These are phyloP conservation scores for Otolemur garnettii DNA, from an alignment of 2,113 vertebrate genomes.

Conservation along the genomic window DNA sequence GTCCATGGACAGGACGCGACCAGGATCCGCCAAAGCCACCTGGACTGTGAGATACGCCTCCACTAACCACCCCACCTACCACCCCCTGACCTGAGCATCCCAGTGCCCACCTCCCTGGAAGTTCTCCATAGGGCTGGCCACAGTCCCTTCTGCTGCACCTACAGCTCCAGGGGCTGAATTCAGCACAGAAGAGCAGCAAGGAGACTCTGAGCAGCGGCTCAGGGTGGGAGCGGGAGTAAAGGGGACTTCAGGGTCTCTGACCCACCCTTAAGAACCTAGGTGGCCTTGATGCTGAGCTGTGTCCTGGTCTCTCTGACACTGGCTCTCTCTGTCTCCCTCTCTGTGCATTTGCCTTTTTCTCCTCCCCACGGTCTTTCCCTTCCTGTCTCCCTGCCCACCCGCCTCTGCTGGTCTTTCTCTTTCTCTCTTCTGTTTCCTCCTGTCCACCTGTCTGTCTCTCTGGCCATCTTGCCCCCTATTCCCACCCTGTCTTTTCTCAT, in stretches of 20 bases:
- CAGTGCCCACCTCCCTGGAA: neutral
- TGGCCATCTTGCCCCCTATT: accelerated
- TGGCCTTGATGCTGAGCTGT: neutral
- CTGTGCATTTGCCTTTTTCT: neutral
- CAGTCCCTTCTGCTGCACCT: neutral
- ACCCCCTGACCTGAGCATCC: neutral
- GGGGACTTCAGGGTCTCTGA: neutral
- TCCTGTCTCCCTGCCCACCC: neutral
- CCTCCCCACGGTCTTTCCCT: neutral
- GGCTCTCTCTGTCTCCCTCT: neutral
- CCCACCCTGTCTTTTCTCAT: neutral
- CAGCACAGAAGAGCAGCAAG: neutral
- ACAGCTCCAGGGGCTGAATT: neutral
- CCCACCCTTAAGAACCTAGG: neutral
- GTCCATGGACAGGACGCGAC: conserved; percentile 94
- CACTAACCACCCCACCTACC: neutral
- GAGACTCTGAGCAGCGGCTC: neutral
- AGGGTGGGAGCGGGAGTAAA: neutral
- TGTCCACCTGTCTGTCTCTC: no score
- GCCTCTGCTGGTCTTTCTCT: neutral
- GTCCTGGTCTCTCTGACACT: neutral
- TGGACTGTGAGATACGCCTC: conserved; percentile 89
- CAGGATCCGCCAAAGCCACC: conserved; percentile 92
- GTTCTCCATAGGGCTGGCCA: neutral
- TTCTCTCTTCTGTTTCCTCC: neutral